Conservation (phyloP, 2,797 vertebrate genomes). For the Chelon labrosus region DNA sequence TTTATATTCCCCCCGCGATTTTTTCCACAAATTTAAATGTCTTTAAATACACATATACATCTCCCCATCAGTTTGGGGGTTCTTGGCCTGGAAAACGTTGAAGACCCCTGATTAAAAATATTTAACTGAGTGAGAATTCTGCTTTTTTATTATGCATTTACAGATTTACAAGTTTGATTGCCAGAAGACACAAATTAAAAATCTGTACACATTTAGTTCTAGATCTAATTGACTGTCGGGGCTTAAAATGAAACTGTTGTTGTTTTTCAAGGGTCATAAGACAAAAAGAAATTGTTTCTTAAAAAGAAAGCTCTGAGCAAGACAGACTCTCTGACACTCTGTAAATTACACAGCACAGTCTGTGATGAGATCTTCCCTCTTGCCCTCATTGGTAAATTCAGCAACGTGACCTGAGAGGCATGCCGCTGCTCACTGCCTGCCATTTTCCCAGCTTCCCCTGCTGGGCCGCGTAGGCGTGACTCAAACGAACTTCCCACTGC, state of each 20-base stretch:
- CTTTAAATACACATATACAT: too few relatives aligned
- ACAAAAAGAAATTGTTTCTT: neutral
- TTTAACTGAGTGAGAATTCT: conserved; percentile 6
- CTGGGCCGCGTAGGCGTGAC: conserved; percentile 68
- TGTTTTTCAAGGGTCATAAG: conserved; percentile 18
- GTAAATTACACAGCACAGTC: conserved; percentile 23
- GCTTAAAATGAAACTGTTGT: neutral
- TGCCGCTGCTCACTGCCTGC: conserved; percentile 40
- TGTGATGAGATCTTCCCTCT: conserved; percentile 50
- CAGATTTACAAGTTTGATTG: neutral
- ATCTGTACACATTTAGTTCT: conserved; percentile 4
- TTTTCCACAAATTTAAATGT: too few relatives aligned
- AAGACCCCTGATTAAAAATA: conserved; percentile 22
- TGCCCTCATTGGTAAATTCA: conserved; percentile 38
- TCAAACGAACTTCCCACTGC: conserved; percentile 62
- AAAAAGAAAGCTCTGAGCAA: conserved; percentile 7
- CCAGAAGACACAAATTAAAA: conserved; percentile 10
- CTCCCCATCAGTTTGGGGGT: too few relatives aligned
- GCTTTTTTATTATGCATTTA: conserved; percentile 1
- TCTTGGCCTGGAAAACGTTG: too few relatives aligned
- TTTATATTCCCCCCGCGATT: too few relatives aligned
- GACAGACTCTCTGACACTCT: conserved; percentile 10
- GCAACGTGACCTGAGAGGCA: conserved; percentile 54
- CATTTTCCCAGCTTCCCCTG: conserved; percentile 48
- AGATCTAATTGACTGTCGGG: neutral